A percentile compares a stretch with the other conserved stretches of the same genome.
Evolutionary conservation across 2,888 invertebrate species (phyloP).

Genomic region (Diplazon laetatorius): DNA sequence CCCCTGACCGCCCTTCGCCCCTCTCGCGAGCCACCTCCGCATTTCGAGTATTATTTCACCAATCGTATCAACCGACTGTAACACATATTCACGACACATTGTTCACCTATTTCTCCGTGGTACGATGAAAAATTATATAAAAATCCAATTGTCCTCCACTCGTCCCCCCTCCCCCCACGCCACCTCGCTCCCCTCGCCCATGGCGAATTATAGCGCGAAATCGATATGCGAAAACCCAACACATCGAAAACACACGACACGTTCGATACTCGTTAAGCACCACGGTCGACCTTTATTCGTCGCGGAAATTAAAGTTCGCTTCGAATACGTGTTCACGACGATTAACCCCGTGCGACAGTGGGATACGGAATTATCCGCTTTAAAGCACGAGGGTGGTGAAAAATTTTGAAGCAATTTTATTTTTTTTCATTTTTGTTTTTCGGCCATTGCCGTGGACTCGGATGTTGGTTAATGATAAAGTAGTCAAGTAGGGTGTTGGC

Average conservation of each 20-base stretch:
- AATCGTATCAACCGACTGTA: slow-evolving; percentile 52
- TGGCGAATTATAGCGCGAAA: slow-evolving; percentile 1
- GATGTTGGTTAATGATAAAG: no score
- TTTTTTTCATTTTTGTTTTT: no score
- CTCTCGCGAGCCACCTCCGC: slow-evolving; percentile 52
- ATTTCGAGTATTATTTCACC: slow-evolving; percentile 57
- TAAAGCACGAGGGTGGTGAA: no score
- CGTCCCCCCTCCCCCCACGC: no score
- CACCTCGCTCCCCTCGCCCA: no score
- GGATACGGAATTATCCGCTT: no score
- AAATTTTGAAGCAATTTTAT: no score
- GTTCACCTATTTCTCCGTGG: neutral
- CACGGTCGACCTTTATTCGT: slow-evolving; percentile 1
- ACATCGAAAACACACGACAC: neutral
- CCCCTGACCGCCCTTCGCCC: no score
- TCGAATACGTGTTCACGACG: neutral
- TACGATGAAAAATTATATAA: slow-evolving; percentile 4
- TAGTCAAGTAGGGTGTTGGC: no score
- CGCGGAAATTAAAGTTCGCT: neutral
- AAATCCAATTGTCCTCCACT: slow-evolving; percentile 20
- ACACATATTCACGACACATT: neutral
- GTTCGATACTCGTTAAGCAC: neutral
- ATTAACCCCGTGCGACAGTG: no score
- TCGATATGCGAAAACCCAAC: neutral
- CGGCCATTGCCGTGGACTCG: no score